phyloP scores from a whole-genome alignment of 2,113 vertebrate genomes.

The Engraulis encrasicolus region DNA sequence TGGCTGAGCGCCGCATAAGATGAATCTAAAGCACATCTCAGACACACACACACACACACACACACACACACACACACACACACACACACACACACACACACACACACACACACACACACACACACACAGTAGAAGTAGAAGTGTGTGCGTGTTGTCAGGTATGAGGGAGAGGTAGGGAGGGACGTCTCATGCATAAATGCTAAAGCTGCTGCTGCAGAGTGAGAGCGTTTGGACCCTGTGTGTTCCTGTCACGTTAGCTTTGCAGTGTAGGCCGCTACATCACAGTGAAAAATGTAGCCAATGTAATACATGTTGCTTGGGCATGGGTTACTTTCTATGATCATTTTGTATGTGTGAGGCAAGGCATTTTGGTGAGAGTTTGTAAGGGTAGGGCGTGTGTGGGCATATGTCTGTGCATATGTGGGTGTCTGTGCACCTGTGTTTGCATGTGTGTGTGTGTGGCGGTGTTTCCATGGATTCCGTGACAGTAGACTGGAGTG shows the following conservation, averaged over 20 bases:
- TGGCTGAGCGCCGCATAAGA: constrained; percentile 8
- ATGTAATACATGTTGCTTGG: too few relatives aligned
- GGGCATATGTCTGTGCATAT: too few relatives aligned
- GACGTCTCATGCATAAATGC: not conserved
- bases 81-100: not conserved
- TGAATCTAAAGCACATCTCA: not conserved
- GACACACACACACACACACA: not conserved
- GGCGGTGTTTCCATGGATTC: too few relatives aligned
- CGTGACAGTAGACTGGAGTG: too few relatives aligned
- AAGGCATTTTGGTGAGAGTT: too few relatives aligned
- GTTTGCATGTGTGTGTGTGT: too few relatives aligned
- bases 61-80: not conserved
- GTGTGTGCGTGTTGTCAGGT: not conserved
- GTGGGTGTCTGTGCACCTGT: too few relatives aligned
- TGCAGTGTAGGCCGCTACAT: too few relatives aligned
- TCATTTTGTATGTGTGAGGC: too few relatives aligned
- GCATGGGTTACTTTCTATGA: too few relatives aligned
- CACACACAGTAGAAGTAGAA: not conserved
- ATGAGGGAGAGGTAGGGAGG: not conserved
- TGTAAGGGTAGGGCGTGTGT: too few relatives aligned
- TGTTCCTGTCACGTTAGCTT: not conserved
- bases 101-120: not conserved
- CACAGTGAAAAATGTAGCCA: too few relatives aligned
- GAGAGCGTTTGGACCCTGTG: not conserved
- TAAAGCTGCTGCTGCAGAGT: not conserved